phyloP scores from a whole-genome alignment of 2,797 vertebrate genomes.

The Lepilemur ruficaudatus region DNA sequence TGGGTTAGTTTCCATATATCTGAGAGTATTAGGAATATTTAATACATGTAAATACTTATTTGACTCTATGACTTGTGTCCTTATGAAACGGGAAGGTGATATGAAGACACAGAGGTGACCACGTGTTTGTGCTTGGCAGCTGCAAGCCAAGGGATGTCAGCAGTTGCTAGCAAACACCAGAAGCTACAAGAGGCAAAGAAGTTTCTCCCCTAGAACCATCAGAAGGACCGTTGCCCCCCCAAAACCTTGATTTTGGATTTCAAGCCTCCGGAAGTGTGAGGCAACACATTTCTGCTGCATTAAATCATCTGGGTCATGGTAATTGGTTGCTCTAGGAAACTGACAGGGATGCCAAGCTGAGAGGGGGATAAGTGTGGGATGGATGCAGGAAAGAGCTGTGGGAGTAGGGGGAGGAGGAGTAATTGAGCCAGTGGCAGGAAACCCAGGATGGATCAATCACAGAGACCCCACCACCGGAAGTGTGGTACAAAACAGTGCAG shows the following conservation, averaged over 20 bases:
- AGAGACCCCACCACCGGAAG: neutral
- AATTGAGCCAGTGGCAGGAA: neutral
- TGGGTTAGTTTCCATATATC: neutral
- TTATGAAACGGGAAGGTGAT: neutral
- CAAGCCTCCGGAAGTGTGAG: neutral
- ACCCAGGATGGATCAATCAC: too few relatives aligned
- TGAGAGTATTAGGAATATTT: neutral
- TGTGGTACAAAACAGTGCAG: neutral
- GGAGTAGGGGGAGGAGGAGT: neutral
- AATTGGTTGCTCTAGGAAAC: neutral
- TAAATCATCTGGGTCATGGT: neutral
- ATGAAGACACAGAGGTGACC: neutral
- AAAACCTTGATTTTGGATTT: neutral
- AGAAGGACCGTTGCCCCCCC: neutral
- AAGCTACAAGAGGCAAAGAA: neutral
- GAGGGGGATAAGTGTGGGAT: neutral
- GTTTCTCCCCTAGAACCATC: too few relatives aligned
- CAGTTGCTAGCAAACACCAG: neutral
- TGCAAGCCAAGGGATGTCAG: neutral
- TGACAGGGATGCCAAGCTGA: fast-evolving
- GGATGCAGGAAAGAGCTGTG: neutral
- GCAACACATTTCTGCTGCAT: neutral
- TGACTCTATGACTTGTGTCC: neutral
- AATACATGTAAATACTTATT: neutral
- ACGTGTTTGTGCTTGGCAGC: neutral